Evolutionary conservation across 1,140 invertebrate species (phyloP).

Genomic region (Berghia stephanieae): DNA sequence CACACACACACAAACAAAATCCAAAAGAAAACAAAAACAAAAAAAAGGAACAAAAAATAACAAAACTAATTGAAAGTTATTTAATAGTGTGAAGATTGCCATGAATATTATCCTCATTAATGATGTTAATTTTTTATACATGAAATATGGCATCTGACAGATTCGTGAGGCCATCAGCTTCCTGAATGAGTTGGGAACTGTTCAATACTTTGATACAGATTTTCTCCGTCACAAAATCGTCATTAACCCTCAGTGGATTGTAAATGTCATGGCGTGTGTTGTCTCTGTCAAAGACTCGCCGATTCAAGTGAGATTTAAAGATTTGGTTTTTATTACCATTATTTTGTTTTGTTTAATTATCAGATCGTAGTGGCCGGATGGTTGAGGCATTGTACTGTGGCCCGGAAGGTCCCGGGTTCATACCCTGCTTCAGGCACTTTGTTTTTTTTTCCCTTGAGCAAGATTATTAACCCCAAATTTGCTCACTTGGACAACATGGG

Average conservation of each 20-base stretch:
- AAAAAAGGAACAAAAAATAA: too few relatives aligned
- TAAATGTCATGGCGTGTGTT: constrained; percentile 64
- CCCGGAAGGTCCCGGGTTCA: too few relatives aligned
- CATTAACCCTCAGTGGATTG: constrained; percentile 66
- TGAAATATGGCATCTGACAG: constrained; percentile 27
- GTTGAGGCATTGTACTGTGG: too few relatives aligned
- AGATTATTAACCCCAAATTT: too few relatives aligned
- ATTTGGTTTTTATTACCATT: too few relatives aligned
- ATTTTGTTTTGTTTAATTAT: too few relatives aligned
- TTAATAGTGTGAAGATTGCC: neutral
- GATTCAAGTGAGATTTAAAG: constrained; percentile 58
- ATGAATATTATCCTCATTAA: neutral
- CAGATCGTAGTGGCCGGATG: too few relatives aligned
- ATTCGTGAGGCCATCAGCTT: constrained; percentile 60
- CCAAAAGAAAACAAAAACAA: too few relatives aligned
- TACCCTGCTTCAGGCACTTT: too few relatives aligned
- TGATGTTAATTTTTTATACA: neutral
- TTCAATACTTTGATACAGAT: constrained; percentile 65
- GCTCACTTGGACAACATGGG: too few relatives aligned
- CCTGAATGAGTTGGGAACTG: constrained; percentile 62
- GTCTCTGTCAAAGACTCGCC: constrained; percentile 62
- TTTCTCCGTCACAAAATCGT: constrained; percentile 60
- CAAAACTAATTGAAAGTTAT: constrained; percentile 6
- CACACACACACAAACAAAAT: too few relatives aligned
- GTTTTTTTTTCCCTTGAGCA: too few relatives aligned